phyloP scores from a whole-genome alignment of 2,797 vertebrate species.

The Mastacembelus armatus region DNA sequence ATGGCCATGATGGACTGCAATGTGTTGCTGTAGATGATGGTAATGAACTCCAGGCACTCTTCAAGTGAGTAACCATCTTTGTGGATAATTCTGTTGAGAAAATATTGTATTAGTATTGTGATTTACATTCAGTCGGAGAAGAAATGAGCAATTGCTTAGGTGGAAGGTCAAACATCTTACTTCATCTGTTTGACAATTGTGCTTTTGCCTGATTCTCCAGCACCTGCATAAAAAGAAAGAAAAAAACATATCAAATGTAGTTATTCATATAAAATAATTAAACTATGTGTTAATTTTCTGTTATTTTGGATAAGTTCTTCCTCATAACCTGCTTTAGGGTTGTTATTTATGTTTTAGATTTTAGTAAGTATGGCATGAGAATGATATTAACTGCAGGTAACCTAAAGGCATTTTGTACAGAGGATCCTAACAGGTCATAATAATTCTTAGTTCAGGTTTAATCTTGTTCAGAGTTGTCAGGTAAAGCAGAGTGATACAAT shows the following conservation, averaged over 20 bases:
- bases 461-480: conserved; percentile 66
- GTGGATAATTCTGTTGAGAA: conserved; percentile 92
- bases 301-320: neutral
- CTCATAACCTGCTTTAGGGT: neutral
- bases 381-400: conserved; percentile 22
- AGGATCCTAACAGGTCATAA: conserved; percentile 58
- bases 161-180: conserved; percentile 81
- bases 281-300: neutral
- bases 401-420: conserved; percentile 21
- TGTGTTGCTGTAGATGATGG: conserved; percentile 97
- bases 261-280: neutral
- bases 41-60: conserved; percentile 95
- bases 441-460: conserved; percentile 72
- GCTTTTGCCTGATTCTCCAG: conserved; percentile 98
- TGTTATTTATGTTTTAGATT: conserved; percentile 1
- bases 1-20: conserved; percentile 96
- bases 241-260: neutral
- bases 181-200: conserved; percentile 99
- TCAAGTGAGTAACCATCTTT: conserved; percentile 96
- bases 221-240: conserved; percentile 87
- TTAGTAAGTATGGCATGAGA: neutral
- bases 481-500: conserved; percentile 13
- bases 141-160: neutral
- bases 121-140: neutral
- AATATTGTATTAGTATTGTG: neutral